phyloP scores from a whole-genome alignment of 2,888 invertebrate genomes.

The Lasius platythorax region DNA sequence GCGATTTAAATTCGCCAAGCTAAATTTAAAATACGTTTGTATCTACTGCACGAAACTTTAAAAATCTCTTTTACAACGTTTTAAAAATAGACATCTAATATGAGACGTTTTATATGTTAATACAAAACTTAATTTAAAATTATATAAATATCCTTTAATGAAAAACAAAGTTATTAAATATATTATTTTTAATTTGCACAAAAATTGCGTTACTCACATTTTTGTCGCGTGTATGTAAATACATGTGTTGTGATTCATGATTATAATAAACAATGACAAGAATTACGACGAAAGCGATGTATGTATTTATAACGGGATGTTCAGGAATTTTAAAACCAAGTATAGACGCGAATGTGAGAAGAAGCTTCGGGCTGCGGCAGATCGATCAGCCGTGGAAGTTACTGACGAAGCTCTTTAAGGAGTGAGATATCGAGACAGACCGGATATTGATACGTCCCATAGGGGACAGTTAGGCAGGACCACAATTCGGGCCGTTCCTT shows the following conservation, averaged over 20 bases:
- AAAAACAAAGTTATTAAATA: neutral
- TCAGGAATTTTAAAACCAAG: conserved; percentile 24
- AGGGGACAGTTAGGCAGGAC: conserved; percentile 50
- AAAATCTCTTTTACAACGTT: neutral
- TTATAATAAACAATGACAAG: neutral
- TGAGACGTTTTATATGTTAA: neutral
- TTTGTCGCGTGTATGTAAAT: neutral
- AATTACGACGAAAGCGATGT: neutral
- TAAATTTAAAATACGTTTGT: conserved; percentile 10
- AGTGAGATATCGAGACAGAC: conserved; percentile 62
- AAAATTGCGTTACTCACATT: neutral
- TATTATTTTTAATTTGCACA: conserved; percentile 6
- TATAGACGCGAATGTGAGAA: conserved; percentile 21
- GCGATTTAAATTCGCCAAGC: neutral
- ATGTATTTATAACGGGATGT: conserved; percentile 2
- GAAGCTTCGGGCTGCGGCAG: conserved; percentile 5
- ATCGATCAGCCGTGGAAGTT: conserved; percentile 60
- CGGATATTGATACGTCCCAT: conserved; percentile 72
- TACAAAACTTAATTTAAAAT: neutral
- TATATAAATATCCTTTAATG: neutral
- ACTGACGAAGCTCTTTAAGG: conserved; percentile 58
- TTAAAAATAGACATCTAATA: neutral
- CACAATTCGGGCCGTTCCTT: conserved; percentile 58
- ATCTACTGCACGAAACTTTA: neutral
- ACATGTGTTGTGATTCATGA: neutral